phyloP scores from a whole-genome alignment of 2,888 invertebrate genomes.

The Drosophila acutilabella region DNA sequence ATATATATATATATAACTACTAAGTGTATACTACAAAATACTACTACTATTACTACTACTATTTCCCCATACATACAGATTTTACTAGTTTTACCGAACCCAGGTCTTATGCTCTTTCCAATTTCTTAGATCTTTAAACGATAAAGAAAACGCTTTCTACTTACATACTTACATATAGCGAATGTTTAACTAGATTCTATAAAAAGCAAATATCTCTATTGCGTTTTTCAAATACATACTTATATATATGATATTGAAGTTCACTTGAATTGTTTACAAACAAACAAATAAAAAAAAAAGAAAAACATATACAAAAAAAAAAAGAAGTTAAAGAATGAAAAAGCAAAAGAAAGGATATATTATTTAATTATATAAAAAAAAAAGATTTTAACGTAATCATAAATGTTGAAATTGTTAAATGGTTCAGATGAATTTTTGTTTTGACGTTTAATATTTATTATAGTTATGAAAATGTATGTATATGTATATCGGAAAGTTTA shows the following conservation, averaged over 20 bases:
- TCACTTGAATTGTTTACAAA: constrained; percentile 73
- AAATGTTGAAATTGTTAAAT: constrained; percentile 77
- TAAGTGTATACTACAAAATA: constrained; percentile 9
- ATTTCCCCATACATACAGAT: constrained; percentile 33
- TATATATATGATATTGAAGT: constrained; percentile 58
- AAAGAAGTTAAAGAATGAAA: constrained; percentile 32
- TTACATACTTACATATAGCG: constrained; percentile 55
- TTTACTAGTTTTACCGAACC: constrained; percentile 59
- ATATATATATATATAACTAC: constrained; percentile 25
- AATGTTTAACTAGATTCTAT: constrained; percentile 74
- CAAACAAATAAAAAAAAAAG: constrained; percentile 49
- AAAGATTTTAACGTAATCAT: constrained; percentile 74
- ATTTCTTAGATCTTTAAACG: constrained; percentile 52
- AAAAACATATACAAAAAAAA: constrained; percentile 35
- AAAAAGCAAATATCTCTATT: constrained; percentile 63
- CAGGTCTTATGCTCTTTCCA: constrained; percentile 63
- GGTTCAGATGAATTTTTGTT: constrained; percentile 68
- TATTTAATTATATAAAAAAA: constrained; percentile 63
- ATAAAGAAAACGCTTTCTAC: constrained; percentile 51
- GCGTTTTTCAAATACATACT: constrained; percentile 64
- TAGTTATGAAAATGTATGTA: constrained; percentile 74
- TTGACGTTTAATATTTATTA: constrained; percentile 60
- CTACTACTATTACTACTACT: constrained; percentile 19
- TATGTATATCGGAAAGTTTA: constrained; percentile 74
- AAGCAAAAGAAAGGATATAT: constrained; percentile 53